Evolutionary conservation across 1,140 invertebrate genomes (phyloP), one percentile per base, ranked within the genome.

Genomic region (Drosophila sp.): DNA sequence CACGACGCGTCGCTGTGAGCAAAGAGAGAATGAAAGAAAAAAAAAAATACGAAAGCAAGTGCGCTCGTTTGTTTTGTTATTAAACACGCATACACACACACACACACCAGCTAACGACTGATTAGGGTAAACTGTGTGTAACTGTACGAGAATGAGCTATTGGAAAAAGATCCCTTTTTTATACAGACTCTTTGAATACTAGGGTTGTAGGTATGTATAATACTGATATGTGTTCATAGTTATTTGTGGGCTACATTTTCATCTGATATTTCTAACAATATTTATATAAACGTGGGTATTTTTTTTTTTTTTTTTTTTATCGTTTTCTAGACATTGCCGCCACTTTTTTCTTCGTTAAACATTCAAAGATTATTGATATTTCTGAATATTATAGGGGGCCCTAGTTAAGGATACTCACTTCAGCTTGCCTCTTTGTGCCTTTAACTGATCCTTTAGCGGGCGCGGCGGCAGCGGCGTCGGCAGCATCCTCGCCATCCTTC

Each of bases 391-490:
- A n/a, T n/a, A n/a, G n/a, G n/a, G n/a, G n/a, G n/a, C n/a, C n/a
- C n/a, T n/a, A n/a, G n/a, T n/a, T n/a, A n/a, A n/a, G 21, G 21
- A 1, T 78, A 91, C 90, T 91, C 71, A 91, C 90, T 66, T 91
- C 90, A 53, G 90, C 90, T 67, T 89, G 90, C 80, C 90, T 83
- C 69, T 91, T 91, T 81, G 90, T 89, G 77, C 83, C 90, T 90
- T 91, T 91, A 18, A 79, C 90, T 57, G 78, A 78, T 80, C 87
- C 90, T 77, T 91, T 91, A 57, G 77, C 81, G 62, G 83, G 87
- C 61, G 90, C 84, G 65, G 84, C 89, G 27, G 77, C 80, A 51
- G 79, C 78, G 46, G 76, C 78, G 54, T 80, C 77, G 61, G 69
- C 77, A 57, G 56, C 86, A 62, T 84, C 82, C 32, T 74, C 89